Base-by-base conservation (phyloP, 2,888 invertebrate genomes). In the Bugulina stolonifera region DNA sequence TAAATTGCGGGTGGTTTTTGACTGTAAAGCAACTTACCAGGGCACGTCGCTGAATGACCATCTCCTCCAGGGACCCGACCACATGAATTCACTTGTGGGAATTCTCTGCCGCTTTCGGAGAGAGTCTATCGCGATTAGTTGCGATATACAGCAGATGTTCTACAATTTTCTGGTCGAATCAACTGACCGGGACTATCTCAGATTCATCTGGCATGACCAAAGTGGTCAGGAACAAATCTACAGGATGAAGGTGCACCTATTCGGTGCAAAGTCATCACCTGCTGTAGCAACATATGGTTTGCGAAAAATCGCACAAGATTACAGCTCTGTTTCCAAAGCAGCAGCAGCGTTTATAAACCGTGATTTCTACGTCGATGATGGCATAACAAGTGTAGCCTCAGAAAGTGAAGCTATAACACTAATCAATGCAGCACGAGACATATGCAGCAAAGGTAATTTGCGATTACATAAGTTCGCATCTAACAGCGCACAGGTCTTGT, bases 311-410 rank as follows among this genome's bases (percentile, higher is more conserved):
- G 74, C 74, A 10, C 64, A 18, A 10, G 32, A 35, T 32, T 14
- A 64, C 32, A 18, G 29, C 2, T 5, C 3, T 14, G 32, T 25
- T 10, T 32, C 27, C 27, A 3, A 22, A 2, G 5, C 2, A 27
- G 73, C 69, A n/a, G 71, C 72, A 25, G 57, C 75, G 14, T 76
- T 76, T 35, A 25, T 77, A 10, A 25, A 71, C 25, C 35, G 70
- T 1, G 70, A 76, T 55, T 77, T 77, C 55, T 77, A 76, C 69
- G 76, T 77, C 1, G 77, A 77, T 64, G 76, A 77, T 69, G 76
- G 76, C 0, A 27, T 77, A 1, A 69, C 64, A n/a, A 73, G 73
- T 3, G 72, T 75, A 1, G 57, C 72, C 3, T 64, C 75, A 25
- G 69, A 69, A 35, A 55, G 69, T 27, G 73, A 75, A 43, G 76